phyloP scores from a whole-genome alignment of 2,888 invertebrate genomes.

The Phoenoteleia sp. region DNA sequence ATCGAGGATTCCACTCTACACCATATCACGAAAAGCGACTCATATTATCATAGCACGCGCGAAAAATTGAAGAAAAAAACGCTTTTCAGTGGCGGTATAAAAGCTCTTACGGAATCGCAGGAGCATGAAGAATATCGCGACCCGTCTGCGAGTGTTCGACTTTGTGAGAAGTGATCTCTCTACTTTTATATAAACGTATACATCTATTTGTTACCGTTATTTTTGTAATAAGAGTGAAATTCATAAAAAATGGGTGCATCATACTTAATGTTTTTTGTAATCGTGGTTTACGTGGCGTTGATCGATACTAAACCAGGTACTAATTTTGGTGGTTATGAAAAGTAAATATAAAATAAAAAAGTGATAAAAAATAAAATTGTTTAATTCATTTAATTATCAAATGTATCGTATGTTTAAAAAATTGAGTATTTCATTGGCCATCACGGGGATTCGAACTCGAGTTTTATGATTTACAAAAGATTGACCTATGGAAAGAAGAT shows the following conservation, averaged over 20 bases:
- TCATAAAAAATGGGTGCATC: slow-evolving; percentile 23
- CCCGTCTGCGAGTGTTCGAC: background rate
- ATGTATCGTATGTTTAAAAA: too few relatives aligned
- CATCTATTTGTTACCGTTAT: too few relatives aligned
- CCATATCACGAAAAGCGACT: slow-evolving; percentile 38
- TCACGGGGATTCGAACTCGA: too few relatives aligned
- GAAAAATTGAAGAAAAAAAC: slow-evolving; percentile 36
- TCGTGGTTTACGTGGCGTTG: background rate
- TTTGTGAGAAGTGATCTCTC: background rate
- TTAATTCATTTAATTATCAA: slow-evolving; percentile 16
- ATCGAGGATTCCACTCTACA: slow-evolving; percentile 65
- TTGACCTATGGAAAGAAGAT: too few relatives aligned
- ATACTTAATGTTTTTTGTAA: background rate
- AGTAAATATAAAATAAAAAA: background rate
- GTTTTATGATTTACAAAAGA: too few relatives aligned
- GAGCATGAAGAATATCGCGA: slow-evolving; percentile 4
- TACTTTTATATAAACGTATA: background rate
- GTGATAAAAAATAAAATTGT: background rate
- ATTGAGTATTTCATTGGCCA: too few relatives aligned
- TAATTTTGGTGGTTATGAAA: too few relatives aligned
- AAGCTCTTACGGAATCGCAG: slow-evolving; percentile 36
- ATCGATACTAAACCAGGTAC: slow-evolving; percentile 17
- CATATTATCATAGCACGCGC: slow-evolving; percentile 32
- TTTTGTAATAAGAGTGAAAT: background rate
- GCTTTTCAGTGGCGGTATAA: slow-evolving; percentile 32